phyloP scores from a whole-genome alignment of 2,888 invertebrate genomes.

The Melanotus villosus region DNA sequence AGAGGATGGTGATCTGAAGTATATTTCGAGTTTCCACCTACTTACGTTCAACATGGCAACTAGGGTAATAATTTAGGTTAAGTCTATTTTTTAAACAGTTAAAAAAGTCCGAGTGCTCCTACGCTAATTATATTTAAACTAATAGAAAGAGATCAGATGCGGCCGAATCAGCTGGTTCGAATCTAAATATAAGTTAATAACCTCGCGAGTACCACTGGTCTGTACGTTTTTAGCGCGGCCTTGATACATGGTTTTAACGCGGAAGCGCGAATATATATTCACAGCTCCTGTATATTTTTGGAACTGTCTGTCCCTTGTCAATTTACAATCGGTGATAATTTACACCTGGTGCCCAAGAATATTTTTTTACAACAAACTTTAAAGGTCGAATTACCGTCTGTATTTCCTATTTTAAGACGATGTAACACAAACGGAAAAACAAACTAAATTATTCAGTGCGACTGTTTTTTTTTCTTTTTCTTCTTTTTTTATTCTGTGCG shows the following conservation, averaged over 20 bases:
- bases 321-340: too few species aligned
- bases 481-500: too few species aligned
- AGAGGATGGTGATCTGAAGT: neutral
- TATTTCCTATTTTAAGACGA: too few species aligned
- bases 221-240: slow-evolving; percentile 23
- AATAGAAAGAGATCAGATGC: slow-evolving; percentile 9
- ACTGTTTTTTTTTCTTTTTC: neutral
- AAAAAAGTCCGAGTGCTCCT: slow-evolving; percentile 11
- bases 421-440: neutral
- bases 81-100: slow-evolving; percentile 8
- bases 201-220: slow-evolving; percentile 24
- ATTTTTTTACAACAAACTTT: too few species aligned
- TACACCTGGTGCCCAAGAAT: too few species aligned
- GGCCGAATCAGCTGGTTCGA: slow-evolving; percentile 35
- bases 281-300: neutral
- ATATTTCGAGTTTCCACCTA: neutral
- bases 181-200: slow-evolving; percentile 43
- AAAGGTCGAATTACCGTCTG: too few species aligned
- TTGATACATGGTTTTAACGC: slow-evolving; percentile 20
- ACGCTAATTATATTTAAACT: slow-evolving; percentile 12
- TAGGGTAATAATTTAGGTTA: slow-evolving; percentile 23
- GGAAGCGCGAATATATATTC: slow-evolving; percentile 12
- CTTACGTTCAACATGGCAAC: neutral
- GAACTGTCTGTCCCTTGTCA: too few species aligned
- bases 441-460: slow-evolving; percentile 9